phyloP scores from a whole-genome alignment of 1,140 invertebrate species.

The Onthophagus taurus region DNA sequence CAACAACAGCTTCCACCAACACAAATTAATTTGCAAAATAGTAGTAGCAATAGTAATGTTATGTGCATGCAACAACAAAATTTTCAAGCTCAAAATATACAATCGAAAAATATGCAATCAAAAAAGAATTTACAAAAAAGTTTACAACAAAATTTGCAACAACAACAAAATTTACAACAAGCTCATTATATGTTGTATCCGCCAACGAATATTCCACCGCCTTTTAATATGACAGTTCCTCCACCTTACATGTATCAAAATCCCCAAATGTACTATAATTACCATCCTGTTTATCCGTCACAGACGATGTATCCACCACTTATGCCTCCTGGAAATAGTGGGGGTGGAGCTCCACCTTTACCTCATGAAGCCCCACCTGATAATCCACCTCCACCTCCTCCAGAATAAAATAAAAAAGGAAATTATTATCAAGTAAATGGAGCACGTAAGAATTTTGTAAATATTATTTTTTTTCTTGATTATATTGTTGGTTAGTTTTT shows the following conservation, averaged over 20 bases:
- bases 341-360: slow-evolving; percentile 28
- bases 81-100: too few relatives aligned
- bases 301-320: slow-evolving; percentile 4
- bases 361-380: slow-evolving; percentile 40
- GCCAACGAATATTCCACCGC: slow-evolving; percentile 13
- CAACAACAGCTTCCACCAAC: slow-evolving; percentile 11
- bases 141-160: too few relatives aligned
- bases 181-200: slow-evolving; percentile 17
- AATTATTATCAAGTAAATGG: too few relatives aligned
- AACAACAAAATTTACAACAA: slow-evolving; percentile 1
- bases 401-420: slow-evolving; percentile 35
- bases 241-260: slow-evolving; percentile 22
- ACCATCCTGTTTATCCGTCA: not conserved
- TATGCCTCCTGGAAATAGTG: not conserved
- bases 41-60: slow-evolving; percentile 3
- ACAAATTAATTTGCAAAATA: slow-evolving; percentile 10
- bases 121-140: too few relatives aligned
- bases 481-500: too few relatives aligned
- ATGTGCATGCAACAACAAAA: slow-evolving; percentile 11
- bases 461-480: too few relatives aligned
- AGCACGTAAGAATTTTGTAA: too few relatives aligned
- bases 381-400: slow-evolving; percentile 41
- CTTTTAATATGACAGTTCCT: slow-evolving; percentile 3
- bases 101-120: too few relatives aligned
- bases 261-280: slow-evolving; percentile 14